Evolutionary conservation across 2,113 vertebrate genomes (phyloP), one percentile per base, ranked within the genome.

Genomic region (Perca fluviatilis): DNA sequence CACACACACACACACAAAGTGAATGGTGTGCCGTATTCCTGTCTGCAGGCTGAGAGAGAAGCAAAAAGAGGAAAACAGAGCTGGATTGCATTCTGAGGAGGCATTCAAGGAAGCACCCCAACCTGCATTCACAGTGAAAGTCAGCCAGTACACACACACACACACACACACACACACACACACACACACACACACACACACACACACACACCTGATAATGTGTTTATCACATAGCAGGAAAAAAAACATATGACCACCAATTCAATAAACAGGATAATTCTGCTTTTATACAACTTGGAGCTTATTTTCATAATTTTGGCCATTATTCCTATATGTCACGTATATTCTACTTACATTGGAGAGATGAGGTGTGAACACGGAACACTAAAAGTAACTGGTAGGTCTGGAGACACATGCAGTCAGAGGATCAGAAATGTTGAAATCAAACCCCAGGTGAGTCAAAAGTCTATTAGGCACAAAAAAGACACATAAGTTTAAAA

Each of bases 21-120:
- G 49, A 14, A 67, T 18, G 49, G 15, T 43, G 62, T 57, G 62
- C 21, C 58, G 40, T 14, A 51, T 49, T 57, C 23, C 51, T 30
- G 4, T 30, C 30, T 30, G 30, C n/a, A n/a, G 66, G 58, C 72
- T 1, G 21, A 46, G 23, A 23, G n/a, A 25, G 36, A 18, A 5
- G 6, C 5, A 19, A 5, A 27, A 5, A 46, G 16, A 6, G 9
- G 12, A 33, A 36, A 25, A 21, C 18, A 53, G 27, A 43, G 46
- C 46, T 74, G 43, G 57, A 61, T 6, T 53, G 47, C 21, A 54
- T 54, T 75, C 73, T 64, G 49, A 51, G 40, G 40, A 67, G 25
- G 63, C 62, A 36, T 64, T 30, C 30, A 30, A 30, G 30, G 30
- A 30, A 30, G 30, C 30, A 30, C 49, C 57, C 13, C 13, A 30